Conservation (phyloP, 2,113 vertebrate genomes). For the Cryptotis parvus region DNA sequence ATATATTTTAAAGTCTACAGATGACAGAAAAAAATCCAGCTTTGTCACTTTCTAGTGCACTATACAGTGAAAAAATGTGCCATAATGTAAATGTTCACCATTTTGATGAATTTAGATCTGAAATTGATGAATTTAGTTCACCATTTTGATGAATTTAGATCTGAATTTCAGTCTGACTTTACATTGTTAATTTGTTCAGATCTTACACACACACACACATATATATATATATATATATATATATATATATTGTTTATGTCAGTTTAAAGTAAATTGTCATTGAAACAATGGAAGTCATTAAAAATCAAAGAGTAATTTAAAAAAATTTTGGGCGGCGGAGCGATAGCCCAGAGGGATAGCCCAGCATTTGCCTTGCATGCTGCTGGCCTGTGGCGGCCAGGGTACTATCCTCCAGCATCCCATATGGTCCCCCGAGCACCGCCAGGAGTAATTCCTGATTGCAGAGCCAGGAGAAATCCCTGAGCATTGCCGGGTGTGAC, state of each 20-base stretch:
- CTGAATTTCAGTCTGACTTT: not conserved
- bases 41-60: not conserved
- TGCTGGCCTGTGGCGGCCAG: too few relatives aligned
- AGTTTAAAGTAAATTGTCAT: not conserved
- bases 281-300: slow-evolving; percentile 7
- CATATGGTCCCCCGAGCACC: too few relatives aligned
- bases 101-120: not conserved
- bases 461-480: too few relatives aligned
- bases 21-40: not conserved
- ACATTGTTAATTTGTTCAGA: not conserved
- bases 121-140: too few relatives aligned
- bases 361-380: too few relatives aligned
- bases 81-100: not conserved
- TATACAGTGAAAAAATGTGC: not conserved
- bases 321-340: too few relatives aligned
- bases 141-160: not conserved
- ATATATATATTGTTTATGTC: too few relatives aligned
- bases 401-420: too few relatives aligned
- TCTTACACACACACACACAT: not conserved
- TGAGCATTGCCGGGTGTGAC: too few relatives aligned
- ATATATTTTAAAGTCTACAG: slow-evolving; percentile 6
- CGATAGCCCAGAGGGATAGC: too few relatives aligned
- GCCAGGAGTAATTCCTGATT: too few relatives aligned
- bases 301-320: not conserved
- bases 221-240: too few relatives aligned